Evolutionary conservation across 1,140 invertebrate genomes (phyloP), one percentile per base, ranked within the genome.

Genomic region (Zaprionus camerounensis): DNA sequence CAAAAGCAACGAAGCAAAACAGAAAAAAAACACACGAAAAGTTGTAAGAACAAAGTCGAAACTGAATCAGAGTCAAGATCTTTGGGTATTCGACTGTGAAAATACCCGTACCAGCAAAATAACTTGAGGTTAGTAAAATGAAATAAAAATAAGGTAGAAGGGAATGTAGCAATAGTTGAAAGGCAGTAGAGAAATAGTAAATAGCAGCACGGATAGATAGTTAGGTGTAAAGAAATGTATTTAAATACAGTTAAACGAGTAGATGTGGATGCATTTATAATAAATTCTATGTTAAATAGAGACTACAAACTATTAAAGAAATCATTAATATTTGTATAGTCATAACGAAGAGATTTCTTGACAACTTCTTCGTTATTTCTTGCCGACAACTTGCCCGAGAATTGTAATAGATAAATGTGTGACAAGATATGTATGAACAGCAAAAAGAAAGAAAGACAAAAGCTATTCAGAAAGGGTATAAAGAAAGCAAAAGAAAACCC

Each of bases 1-100:
- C 80, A 70, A 67, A 73, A 71, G 51, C 62, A 71, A 7, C 53
- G 22, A 57, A 71, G 36, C 61, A 65, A 62, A 36, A 22, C 22
- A 63, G 38, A n/a, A 15, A n/a, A 5, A 51, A 22, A 51, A 51
- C 46, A 24, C 20, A 51, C 46, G 13, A 17, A 55, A 55, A 51
- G 20, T 9, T 15, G 15, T 65, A 36, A 55, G 62, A 63, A 64
- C 38, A 44, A 71, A 67, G 36, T 69, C 59, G 46, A 53, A 70
- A 69, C 38, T 22, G 17, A 51, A 6, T 17, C 12, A 36, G 17
- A 17, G 46, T 49, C 46, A 17, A 11, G n/a, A 20, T 17, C n/a
- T 41, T 9, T 9, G 11, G 20, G 12, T 38, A 55, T 31, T 15
- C 64, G 64, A 66, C 64, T 56, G 5, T 9, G 12, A n/a, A 66